These are phyloP conservation scores for Natrix natrix DNA, from an alignment of 2,797 vertebrate genomes.

Conservation along the genomic window DNA sequence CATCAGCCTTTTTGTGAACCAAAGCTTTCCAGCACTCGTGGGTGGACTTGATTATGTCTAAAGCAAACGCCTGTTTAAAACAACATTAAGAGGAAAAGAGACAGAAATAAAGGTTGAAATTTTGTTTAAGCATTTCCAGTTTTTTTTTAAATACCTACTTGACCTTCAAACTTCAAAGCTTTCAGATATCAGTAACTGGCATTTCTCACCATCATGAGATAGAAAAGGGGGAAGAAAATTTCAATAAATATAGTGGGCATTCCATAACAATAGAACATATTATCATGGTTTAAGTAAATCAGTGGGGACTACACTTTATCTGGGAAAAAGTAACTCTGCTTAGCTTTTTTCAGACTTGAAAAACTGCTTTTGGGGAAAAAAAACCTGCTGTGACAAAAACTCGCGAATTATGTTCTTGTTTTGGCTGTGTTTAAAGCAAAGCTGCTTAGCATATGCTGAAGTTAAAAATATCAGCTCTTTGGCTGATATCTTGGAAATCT, in stretches of 20 bases:
- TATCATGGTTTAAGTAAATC: neutral
- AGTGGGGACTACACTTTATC: neutral
- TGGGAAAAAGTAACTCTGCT: neutral
- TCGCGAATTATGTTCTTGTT: neutral
- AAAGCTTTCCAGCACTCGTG: constrained; percentile 90
- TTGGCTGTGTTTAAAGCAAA: constrained; percentile 26
- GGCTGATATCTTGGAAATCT: neutral
- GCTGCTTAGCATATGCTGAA: constrained; percentile 17
- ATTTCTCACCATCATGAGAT: no score
- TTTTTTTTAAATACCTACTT: neutral
- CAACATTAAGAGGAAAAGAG: constrained; percentile 13
- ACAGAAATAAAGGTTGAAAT: neutral
- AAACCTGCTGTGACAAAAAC: constrained; percentile 24
- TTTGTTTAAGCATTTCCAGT: neutral
- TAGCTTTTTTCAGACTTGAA: neutral
- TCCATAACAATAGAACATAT: constrained; percentile 35
- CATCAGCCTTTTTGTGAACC: constrained; percentile 80
- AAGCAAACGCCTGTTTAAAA: constrained; percentile 85
- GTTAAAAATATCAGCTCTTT: constrained; percentile 19
- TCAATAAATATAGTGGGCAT: constrained; percentile 34
- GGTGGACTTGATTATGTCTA: constrained; percentile 84
- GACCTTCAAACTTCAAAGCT: neutral
- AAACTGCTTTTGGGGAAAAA: constrained; percentile 30
- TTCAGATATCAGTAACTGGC: neutral
- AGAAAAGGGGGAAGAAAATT: neutral